phyloP scores from a whole-genome alignment of 2,888 invertebrate genomes.

The Parochlus steinenii region DNA sequence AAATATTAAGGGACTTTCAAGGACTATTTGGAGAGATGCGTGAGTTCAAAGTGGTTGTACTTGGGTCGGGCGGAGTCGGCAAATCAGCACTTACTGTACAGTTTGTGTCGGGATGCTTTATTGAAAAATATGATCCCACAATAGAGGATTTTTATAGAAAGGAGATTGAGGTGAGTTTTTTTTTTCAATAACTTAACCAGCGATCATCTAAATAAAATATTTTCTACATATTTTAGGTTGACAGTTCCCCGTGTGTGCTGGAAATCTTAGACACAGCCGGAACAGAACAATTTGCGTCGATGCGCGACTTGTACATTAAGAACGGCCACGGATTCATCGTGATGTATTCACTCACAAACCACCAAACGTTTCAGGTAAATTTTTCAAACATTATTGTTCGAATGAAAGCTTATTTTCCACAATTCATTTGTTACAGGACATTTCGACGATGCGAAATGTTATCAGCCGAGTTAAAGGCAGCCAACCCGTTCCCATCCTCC shows the following conservation, averaged over 20 bases:
- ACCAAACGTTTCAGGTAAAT: slow-evolving; percentile 94
- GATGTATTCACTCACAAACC: slow-evolving; percentile 96
- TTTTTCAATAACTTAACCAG: too few relatives aligned
- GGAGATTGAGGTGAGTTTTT: slow-evolving; percentile 83
- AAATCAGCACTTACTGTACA: slow-evolving; percentile 99
- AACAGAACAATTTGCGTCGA: slow-evolving; percentile 98
- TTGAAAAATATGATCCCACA: slow-evolving; percentile 99
- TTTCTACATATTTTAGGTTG: too few relatives aligned
- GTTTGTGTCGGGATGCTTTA: slow-evolving; percentile 98
- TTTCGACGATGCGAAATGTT: slow-evolving; percentile 95
- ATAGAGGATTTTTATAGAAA: slow-evolving; percentile 99
- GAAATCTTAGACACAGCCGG: slow-evolving; percentile 99
- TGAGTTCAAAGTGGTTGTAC: slow-evolving; percentile 99
- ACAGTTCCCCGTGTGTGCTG: slow-evolving; percentile 94
- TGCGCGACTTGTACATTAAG: slow-evolving; percentile 99
- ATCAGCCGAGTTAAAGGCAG: slow-evolving; percentile 97
- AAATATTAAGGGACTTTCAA: too few relatives aligned
- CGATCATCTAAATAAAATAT: too few relatives aligned
- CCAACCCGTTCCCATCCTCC: slow-evolving; percentile 88
- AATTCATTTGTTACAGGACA: too few relatives aligned
- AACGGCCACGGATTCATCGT: slow-evolving; percentile 98
- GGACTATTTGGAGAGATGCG: too few relatives aligned
- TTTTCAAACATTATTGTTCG: too few relatives aligned
- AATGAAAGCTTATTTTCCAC: too few relatives aligned
- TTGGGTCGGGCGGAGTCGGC: slow-evolving; percentile 99